Evolutionary conservation across 2,113 vertebrate genomes (phyloP).

Genomic region (Aphelocoma coerulescens): DNA sequence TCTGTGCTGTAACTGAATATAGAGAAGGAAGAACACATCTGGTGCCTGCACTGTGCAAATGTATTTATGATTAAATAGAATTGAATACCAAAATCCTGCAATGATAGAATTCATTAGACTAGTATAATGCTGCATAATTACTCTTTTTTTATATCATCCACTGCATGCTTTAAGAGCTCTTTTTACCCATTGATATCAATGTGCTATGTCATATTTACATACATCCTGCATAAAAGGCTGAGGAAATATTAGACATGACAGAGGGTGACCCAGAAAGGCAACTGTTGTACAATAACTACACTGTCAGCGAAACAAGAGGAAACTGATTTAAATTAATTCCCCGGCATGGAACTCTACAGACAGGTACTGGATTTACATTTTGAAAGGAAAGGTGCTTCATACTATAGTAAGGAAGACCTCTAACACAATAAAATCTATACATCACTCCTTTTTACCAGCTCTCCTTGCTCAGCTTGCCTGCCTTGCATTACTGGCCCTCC

Average conservation of each 20-base stretch:
- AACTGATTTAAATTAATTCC: constrained; percentile 9
- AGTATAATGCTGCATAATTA: constrained; percentile 52
- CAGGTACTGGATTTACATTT: not conserved
- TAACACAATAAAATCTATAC: not conserved
- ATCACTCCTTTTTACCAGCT: not conserved
- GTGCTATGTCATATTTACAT: constrained; percentile 18
- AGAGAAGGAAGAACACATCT: constrained; percentile 43
- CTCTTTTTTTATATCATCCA: not conserved
- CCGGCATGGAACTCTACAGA: not conserved
- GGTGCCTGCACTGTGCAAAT: constrained; percentile 22
- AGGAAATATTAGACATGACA: constrained; percentile 10
- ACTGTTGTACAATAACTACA: not conserved
- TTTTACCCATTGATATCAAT: not conserved
- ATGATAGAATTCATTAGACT: constrained; percentile 43
- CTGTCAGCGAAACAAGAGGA: not conserved
- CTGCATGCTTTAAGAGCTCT: constrained; percentile 9
- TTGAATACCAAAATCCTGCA: constrained; percentile 46
- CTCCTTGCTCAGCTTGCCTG: not conserved
- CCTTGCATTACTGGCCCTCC: not conserved
- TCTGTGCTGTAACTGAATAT: constrained; percentile 1
- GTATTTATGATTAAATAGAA: constrained; percentile 44
- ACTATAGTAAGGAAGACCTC: not conserved
- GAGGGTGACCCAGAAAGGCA: constrained; percentile 10
- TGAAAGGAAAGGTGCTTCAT: not conserved
- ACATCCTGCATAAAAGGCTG: not conserved